Conservation (phyloP, 2,797 vertebrate species). For the Cirrhinus mrigala region DNA sequence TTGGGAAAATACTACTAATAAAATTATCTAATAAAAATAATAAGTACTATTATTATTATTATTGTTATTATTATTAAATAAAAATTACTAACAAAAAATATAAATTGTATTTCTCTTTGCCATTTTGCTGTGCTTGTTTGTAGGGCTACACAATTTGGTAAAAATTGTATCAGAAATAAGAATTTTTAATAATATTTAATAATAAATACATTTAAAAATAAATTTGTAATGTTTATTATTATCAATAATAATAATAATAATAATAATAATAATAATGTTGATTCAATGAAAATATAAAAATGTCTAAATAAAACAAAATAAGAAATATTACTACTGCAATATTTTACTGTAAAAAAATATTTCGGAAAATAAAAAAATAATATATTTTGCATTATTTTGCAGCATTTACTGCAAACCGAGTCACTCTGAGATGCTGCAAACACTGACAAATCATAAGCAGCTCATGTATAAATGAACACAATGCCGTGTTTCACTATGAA, state of each 20-base stretch:
- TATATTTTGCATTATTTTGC: background rate
- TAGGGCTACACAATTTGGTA: background rate
- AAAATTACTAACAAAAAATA: too few relatives aligned
- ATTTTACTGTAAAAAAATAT: too few relatives aligned
- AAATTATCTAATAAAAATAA: too few relatives aligned
- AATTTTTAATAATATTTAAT: too few relatives aligned
- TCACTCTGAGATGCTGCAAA: background rate
- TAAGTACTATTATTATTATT: too few relatives aligned
- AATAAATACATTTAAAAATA: background rate
- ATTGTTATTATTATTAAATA: too few relatives aligned
- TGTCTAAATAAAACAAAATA: background rate
- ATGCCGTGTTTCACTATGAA: background rate
- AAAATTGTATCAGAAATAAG: too few relatives aligned
- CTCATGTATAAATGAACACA: background rate
- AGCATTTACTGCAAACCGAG: background rate
- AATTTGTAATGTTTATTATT: background rate
- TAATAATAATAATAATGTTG: background rate
- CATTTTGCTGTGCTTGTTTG: background rate
- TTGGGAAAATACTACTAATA: too few relatives aligned
- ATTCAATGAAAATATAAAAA: background rate
- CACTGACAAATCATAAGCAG: background rate
- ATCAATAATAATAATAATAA: background rate
- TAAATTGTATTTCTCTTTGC: too few relatives aligned
- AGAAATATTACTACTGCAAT: background rate
- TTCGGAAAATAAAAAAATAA: too few relatives aligned